Evolutionary conservation across 1,140 invertebrate species (phyloP).

Genomic region (Bradysia coprophila): DNA sequence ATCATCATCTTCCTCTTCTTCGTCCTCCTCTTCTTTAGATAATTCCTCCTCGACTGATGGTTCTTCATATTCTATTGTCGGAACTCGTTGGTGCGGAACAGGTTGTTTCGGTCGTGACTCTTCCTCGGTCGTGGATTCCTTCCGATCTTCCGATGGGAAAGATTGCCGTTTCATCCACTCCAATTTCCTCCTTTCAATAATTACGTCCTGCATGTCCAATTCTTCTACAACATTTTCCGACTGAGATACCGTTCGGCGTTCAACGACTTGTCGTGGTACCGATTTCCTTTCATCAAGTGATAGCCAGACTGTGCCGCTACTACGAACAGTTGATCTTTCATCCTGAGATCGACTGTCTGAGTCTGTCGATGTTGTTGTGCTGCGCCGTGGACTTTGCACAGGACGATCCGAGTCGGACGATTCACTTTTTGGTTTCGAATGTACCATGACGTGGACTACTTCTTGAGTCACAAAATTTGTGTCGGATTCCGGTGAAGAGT

Average conservation of each 20-base stretch:
- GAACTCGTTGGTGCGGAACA: conserved; percentile 5
- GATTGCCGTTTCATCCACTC: conserved; percentile 24
- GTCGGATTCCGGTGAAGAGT: not conserved
- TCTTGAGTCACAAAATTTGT: not conserved
- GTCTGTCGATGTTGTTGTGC: not conserved
- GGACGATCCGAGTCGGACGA: too few relatives aligned
- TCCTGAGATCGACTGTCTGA: not conserved
- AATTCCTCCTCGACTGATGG: conserved; percentile 36
- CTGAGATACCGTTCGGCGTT: conserved; percentile 7
- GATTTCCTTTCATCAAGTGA: not conserved
- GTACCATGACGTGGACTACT: not conserved
- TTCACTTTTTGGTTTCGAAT: too few relatives aligned
- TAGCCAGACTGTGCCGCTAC: not conserved
- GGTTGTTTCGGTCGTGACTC: conserved; percentile 7
- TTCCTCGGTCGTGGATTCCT: conserved; percentile 18
- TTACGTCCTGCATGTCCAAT: conserved; percentile 37
- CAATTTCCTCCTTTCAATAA: conserved; percentile 35
- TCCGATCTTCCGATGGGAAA: conserved; percentile 17
- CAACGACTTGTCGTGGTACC: not conserved
- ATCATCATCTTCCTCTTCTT: conserved; percentile 29
- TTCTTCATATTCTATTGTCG: conserved; percentile 33
- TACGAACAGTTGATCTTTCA: too few relatives aligned
- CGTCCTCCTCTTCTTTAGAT: conserved; percentile 38
- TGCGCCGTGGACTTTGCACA: not conserved
- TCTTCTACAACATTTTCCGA: conserved; percentile 21